Percentiles rank a stretch among this genome's conserved stretches.
phyloP scores from a whole-genome alignment of 2,888 invertebrate genomes.

The Melipona beecheii region DNA sequence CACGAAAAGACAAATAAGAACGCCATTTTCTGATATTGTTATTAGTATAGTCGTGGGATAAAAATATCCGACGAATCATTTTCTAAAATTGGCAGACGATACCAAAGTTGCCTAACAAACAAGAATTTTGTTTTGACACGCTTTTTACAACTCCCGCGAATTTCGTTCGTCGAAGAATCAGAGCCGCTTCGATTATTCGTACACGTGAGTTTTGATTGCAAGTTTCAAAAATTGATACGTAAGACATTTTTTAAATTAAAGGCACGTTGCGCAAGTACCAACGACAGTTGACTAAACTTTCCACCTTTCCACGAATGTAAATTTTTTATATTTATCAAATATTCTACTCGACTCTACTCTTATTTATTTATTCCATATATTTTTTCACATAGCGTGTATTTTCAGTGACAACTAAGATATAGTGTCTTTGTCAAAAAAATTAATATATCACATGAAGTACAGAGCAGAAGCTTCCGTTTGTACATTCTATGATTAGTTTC shows the following conservation, averaged over 20 bases:
- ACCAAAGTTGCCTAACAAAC: constrained; percentile 6
- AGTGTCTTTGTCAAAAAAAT: too few species aligned
- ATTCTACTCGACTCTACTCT: too few species aligned
- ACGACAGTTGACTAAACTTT: neutral
- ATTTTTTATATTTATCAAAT: too few species aligned
- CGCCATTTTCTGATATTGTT: constrained; percentile 14
- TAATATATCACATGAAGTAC: too few species aligned
- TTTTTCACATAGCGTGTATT: too few species aligned
- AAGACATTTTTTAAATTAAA: neutral
- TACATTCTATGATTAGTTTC: too few species aligned
- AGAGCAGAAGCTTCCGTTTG: too few species aligned
- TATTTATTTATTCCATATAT: too few species aligned
- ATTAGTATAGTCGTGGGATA: neutral
- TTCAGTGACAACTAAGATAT: too few species aligned
- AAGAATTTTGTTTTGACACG: neutral
- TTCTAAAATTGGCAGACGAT: neutral
- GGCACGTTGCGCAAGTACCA: neutral
- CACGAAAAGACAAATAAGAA: constrained; percentile 3
- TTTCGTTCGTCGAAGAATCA: neutral
- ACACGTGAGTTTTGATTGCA: too few species aligned
- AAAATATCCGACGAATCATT: constrained; percentile 38
- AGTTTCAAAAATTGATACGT: neutral
- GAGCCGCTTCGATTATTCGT: neutral
- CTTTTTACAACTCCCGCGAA: neutral
- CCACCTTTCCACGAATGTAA: too few species aligned